Conservation (phyloP, 2,888 invertebrate species). For the Hirtodrosophila alboralis region DNA sequence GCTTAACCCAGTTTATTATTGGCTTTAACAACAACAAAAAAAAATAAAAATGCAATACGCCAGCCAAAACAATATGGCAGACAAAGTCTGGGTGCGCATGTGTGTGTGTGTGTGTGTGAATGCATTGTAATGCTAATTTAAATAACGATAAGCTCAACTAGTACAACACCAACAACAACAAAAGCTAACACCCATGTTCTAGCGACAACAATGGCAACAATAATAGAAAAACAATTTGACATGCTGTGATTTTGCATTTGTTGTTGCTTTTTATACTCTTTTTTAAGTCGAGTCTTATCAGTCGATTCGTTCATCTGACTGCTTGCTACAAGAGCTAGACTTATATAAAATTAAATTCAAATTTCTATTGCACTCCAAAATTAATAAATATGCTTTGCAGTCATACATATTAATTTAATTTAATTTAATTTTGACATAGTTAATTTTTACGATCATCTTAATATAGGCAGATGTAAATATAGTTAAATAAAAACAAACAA, state of each 20-base stretch:
- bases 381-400: too few species aligned
- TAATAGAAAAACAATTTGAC: constrained; percentile 79
- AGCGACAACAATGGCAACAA: constrained; percentile 61
- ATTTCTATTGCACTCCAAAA: too few species aligned
- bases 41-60: constrained; percentile 21
- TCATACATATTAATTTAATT: too few species aligned
- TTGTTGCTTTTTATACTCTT: constrained; percentile 25
- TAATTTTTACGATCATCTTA: too few species aligned
- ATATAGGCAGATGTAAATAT: too few species aligned
- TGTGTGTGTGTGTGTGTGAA: constrained; percentile 28
- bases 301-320: too few species aligned
- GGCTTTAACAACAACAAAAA: constrained; percentile 7
- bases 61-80: constrained; percentile 59
- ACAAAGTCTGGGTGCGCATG: constrained; percentile 21
- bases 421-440: too few species aligned
- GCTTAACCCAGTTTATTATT: constrained; percentile 50
- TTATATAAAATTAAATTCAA: too few species aligned
- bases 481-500: too few species aligned
- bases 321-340: too few species aligned
- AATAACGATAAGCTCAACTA: constrained; percentile 74
- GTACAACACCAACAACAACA: constrained; percentile 45
- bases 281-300: not conserved
- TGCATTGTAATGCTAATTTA: constrained; percentile 78
- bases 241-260: constrained; percentile 67
- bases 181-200: constrained; percentile 28